These are phyloP conservation scores for Nezara viridula DNA, from an alignment of 2,888 invertebrate species.

Conservation along the genomic window DNA sequence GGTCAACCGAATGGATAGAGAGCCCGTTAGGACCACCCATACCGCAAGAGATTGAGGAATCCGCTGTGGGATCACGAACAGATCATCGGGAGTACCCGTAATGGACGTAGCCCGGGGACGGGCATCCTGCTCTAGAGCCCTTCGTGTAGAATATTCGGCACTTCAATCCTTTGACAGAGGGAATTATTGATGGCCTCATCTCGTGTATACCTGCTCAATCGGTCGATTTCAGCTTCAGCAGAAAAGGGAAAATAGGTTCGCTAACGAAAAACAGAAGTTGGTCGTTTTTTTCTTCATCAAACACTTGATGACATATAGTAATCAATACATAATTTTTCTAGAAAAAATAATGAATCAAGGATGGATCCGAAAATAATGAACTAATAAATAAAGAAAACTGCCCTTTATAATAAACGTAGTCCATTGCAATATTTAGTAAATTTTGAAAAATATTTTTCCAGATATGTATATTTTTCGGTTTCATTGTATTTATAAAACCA, in stretches of 20 bases:
- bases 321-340: not conserved
- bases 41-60: not conserved
- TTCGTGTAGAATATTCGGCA: conserved; percentile 1
- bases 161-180: not conserved
- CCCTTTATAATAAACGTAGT: too few relatives aligned
- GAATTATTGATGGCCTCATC: conserved; percentile 1
- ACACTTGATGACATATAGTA: not conserved
- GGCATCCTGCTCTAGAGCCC: not conserved
- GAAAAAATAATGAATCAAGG: too few relatives aligned
- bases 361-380: too few relatives aligned
- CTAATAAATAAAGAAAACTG: too few relatives aligned
- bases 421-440: too few relatives aligned
- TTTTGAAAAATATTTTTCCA: too few relatives aligned
- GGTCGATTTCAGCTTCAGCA: not conserved
- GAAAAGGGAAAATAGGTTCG: not conserved
- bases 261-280: not conserved
- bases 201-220: not conserved
- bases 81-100: not conserved
- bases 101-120: not conserved
- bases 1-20: not conserved
- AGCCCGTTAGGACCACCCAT: conserved; percentile 22
- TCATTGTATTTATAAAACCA: too few relatives aligned
- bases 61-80: not conserved
- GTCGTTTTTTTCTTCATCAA: not conserved
- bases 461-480: too few relatives aligned